Evolutionary conservation across 2,888 invertebrate genomes (phyloP).

Genomic region (Trichopria drosophilae): DNA sequence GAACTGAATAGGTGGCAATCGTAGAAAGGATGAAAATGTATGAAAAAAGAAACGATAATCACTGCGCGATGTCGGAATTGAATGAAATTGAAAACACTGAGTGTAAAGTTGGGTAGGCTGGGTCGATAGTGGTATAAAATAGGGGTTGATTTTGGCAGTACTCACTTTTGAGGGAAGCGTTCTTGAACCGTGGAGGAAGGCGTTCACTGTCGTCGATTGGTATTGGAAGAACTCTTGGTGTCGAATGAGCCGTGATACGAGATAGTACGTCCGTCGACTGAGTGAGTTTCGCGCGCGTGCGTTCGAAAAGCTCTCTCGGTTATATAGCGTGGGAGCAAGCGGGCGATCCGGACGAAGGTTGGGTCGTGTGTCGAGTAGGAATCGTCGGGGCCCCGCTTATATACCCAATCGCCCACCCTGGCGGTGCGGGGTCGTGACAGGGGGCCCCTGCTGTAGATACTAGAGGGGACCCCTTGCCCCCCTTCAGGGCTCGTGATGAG

Average conservation of each 20-base stretch:
- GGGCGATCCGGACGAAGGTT: constrained; percentile 51
- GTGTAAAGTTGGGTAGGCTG: too few species aligned
- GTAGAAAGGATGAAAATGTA: too few species aligned
- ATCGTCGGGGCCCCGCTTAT: constrained; percentile 55
- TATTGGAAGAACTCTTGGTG: too few species aligned
- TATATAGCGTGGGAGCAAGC: constrained; percentile 28
- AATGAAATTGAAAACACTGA: too few species aligned
- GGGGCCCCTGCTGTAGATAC: constrained; percentile 43
- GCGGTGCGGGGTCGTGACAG: constrained; percentile 42
- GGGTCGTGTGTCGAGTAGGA: constrained; percentile 57
- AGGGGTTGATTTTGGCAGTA: too few species aligned
- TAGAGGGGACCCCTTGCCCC: constrained; percentile 41
- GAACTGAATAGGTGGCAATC: too few species aligned
- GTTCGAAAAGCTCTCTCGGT: constrained; percentile 44
- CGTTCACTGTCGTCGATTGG: neutral
- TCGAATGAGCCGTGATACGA: constrained; percentile 14
- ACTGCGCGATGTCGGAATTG: too few species aligned
- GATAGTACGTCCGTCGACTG: too few species aligned
- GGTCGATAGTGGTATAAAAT: too few species aligned
- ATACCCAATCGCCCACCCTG: constrained; percentile 53
- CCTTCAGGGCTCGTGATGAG: too few species aligned
- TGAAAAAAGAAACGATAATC: too few species aligned
- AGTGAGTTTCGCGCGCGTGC: constrained; percentile 54
- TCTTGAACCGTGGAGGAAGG: neutral
- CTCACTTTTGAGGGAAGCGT: constrained; percentile 1